These are phyloP conservation scores for Euphonia xanthogaster DNA, from an alignment of 2,797 vertebrate genomes.

Conservation along the genomic window DNA sequence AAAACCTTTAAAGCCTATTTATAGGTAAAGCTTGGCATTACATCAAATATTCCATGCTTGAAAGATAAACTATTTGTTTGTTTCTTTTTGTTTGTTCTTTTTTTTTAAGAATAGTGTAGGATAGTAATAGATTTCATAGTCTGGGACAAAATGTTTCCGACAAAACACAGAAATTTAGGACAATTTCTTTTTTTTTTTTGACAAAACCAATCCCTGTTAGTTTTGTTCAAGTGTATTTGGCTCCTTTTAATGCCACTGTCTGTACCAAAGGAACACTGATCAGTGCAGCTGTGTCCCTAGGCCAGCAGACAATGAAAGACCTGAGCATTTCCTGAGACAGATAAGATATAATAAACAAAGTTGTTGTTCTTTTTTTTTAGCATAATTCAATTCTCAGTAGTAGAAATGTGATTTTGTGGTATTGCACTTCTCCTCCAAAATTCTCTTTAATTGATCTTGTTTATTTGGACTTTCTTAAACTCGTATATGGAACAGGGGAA, in stretches of 20 bases:
- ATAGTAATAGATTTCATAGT: background rate
- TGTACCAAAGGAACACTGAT: background rate
- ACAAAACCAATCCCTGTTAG: background rate
- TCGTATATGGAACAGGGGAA: background rate
- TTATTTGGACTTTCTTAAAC: background rate
- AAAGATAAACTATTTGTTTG: background rate
- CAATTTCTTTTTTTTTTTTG: rapidly evolving
- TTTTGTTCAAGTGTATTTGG: background rate
- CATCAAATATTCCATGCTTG: background rate
- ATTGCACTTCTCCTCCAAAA: background rate
- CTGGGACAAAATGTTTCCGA: background rate
- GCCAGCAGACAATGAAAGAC: background rate
- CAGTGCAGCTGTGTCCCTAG: background rate
- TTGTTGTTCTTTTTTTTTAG: constrained; percentile 1
- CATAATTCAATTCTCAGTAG: background rate
- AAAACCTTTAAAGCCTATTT: background rate
- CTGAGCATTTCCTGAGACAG: background rate
- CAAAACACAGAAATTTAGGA: background rate
- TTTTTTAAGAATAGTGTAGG: background rate
- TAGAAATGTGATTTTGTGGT: background rate
- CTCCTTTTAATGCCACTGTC: background rate
- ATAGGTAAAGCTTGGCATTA: background rate
- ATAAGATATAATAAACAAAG: background rate
- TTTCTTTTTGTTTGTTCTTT: too few species aligned
- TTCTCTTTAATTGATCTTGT: background rate